Conservation (phyloP, 2,797 vertebrate species). For the Morelia viridis region DNA sequence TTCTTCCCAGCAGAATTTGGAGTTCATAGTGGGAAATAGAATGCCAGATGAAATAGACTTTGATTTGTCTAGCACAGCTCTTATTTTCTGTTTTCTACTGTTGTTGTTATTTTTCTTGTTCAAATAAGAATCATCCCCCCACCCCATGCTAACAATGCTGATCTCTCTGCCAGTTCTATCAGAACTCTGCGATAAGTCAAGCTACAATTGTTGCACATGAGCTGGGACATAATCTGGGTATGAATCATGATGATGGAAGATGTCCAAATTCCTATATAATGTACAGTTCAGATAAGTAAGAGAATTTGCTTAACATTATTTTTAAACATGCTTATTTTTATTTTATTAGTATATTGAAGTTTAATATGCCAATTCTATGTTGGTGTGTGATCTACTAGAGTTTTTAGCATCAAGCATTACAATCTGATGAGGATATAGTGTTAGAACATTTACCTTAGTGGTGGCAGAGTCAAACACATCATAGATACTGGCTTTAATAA, state of each 20-base stretch:
- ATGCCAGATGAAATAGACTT: not conserved
- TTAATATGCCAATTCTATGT: not conserved
- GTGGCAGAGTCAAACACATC: not conserved
- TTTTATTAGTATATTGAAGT: not conserved
- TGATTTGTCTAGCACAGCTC: not conserved
- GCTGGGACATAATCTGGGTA: constrained; percentile 88
- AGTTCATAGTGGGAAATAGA: not conserved
- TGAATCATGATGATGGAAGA: constrained; percentile 75
- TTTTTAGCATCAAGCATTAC: not conserved
- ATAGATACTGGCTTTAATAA: not conserved
- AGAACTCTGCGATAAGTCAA: constrained; percentile 45
- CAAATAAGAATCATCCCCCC: not conserved
- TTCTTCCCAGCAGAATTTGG: not conserved
- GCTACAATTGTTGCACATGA: constrained; percentile 86
- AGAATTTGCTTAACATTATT: constrained; percentile 8
- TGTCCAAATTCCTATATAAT: constrained; percentile 79
- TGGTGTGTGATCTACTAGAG: not conserved
- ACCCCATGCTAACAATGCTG: not conserved
- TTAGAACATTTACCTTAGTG: not conserved
- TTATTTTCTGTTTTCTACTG: not conserved
- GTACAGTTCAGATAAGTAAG: constrained; percentile 74
- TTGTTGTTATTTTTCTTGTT: not conserved
- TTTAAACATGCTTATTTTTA: not conserved
- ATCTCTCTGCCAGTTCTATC: constrained; percentile 57
- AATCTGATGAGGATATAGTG: not conserved